Percentiles rank a stretch among this genome's conserved stretches.
Evolutionary conservation across 2,113 vertebrate genomes (phyloP).

Genomic region (Zingel zingel): DNA sequence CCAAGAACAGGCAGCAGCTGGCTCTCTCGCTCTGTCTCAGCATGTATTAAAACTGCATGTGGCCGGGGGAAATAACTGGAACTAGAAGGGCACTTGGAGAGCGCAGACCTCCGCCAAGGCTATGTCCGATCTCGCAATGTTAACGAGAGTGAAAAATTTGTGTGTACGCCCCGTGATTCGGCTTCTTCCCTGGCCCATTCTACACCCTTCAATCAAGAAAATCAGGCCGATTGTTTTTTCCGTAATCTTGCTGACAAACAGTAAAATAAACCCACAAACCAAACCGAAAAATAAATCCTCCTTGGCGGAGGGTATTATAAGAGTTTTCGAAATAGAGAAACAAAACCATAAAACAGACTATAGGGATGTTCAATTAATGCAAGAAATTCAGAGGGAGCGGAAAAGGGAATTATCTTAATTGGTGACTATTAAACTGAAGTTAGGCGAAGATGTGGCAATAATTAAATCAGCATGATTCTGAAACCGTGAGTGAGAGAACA

Average conservation of each 20-base stretch:
- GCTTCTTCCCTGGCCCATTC: too few relatives aligned
- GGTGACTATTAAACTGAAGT: slow-evolving; percentile 10
- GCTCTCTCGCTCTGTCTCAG: not conserved
- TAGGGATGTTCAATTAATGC: not conserved
- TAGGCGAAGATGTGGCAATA: slow-evolving; percentile 8
- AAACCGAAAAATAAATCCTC: too few relatives aligned
- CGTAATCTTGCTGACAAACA: too few relatives aligned
- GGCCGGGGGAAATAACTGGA: slow-evolving; percentile 29
- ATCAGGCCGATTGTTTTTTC: too few relatives aligned
- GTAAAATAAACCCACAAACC: too few relatives aligned
- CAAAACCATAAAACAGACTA: slow-evolving; percentile 28
- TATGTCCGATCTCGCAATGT: too few relatives aligned
- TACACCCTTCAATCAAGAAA: too few relatives aligned
- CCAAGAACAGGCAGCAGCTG: not conserved
- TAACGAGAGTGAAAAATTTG: too few relatives aligned
- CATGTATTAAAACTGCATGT: slow-evolving; percentile 40
- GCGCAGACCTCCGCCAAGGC: too few relatives aligned
- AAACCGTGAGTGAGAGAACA: not conserved
- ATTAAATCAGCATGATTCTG: slow-evolving; percentile 31
- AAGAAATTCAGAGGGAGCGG: not conserved
- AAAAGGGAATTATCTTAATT: slow-evolving; percentile 1
- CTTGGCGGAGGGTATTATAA: slow-evolving; percentile 4
- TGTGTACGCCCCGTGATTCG: too few relatives aligned
- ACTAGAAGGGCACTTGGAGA: not conserved
- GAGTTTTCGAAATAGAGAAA: slow-evolving; percentile 24